These are phyloP conservation scores for Campylorhamphus procurvoides DNA, from an alignment of 2,113 vertebrate species.

Conservation along the genomic window DNA sequence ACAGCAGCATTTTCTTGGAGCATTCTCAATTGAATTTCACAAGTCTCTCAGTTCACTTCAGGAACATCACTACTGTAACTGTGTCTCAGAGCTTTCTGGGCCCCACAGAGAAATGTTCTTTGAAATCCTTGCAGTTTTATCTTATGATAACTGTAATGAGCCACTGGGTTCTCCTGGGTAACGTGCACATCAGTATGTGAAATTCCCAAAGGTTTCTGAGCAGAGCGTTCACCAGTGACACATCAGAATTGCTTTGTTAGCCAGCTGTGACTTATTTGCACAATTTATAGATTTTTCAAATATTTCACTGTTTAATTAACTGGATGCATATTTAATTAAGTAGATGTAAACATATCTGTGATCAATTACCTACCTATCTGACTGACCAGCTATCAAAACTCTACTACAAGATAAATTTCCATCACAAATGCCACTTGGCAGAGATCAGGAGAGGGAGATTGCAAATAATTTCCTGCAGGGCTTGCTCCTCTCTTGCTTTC, in stretches of 20 bases:
- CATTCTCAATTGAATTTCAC: not conserved
- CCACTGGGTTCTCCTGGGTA: not conserved
- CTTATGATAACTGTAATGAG: not conserved
- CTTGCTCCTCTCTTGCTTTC: not conserved
- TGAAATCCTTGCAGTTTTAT: slow-evolving; percentile 29
- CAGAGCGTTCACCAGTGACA: not conserved
- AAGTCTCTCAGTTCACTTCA: not conserved
- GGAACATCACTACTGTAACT: not conserved
- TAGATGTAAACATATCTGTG: not conserved
- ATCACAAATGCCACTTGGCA: rapidly evolving
- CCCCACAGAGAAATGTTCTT: not conserved
- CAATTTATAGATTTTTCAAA: not conserved
- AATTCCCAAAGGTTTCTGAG: not conserved
- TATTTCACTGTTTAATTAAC: slow-evolving; percentile 16
- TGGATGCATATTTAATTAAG: not conserved
- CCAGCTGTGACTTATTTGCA: not conserved
- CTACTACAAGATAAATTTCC: not conserved
- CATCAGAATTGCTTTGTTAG: not conserved
- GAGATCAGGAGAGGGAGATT: not conserved
- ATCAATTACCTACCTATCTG: not conserved
- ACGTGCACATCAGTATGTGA: not conserved
- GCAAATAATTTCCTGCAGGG: slow-evolving; percentile 7
- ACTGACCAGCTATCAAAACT: not conserved
- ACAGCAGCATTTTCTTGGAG: slow-evolving; percentile 34
- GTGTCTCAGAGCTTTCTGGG: not conserved